Evolutionary conservation across 1,140 invertebrate genomes (phyloP).

Genomic region (Drosophila novamexicana): DNA sequence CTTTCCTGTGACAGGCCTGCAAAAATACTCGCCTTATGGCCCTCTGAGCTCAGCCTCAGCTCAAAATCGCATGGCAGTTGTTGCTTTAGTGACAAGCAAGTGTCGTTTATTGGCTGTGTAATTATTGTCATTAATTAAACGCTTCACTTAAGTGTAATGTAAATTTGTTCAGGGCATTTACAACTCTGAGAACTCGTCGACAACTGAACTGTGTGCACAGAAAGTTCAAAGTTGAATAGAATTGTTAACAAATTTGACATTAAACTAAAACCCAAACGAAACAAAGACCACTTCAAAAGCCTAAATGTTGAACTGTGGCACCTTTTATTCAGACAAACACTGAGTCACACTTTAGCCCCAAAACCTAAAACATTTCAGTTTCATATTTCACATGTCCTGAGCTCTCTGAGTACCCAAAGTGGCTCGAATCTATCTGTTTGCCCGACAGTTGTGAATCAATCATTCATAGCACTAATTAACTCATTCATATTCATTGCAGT

Average conservation of each 20-base stretch:
- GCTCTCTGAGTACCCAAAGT: not conserved
- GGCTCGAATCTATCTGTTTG: conserved; percentile 4
- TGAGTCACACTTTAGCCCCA: conserved; percentile 7
- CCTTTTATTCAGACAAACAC: not conserved
- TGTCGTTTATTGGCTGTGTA: conserved; percentile 49
- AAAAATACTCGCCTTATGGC: conserved; percentile 17
- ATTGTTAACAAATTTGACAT: no score
- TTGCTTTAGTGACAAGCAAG: conserved; percentile 29
- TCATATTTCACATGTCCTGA: not conserved
- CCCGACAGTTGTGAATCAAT: conserved; percentile 41
- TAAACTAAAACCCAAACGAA: no score
- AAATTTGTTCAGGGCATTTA: not conserved
- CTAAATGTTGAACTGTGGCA: not conserved
- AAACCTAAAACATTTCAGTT: not conserved
- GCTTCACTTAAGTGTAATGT: conserved; percentile 25
- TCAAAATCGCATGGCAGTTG: conserved; percentile 12
- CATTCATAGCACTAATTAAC: conserved; percentile 49
- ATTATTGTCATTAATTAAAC: conserved; percentile 73
- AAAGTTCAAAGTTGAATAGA: no score
- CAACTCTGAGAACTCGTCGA: not conserved
- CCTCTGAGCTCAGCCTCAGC: conserved; percentile 9
- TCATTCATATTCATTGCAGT: conserved; percentile 53
- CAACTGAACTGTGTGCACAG: no score
- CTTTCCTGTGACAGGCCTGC: conserved; percentile 2
- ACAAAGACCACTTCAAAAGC: not conserved